phyloP scores from a whole-genome alignment of 2,113 vertebrate species.

The Himantopus leucocephalus region DNA sequence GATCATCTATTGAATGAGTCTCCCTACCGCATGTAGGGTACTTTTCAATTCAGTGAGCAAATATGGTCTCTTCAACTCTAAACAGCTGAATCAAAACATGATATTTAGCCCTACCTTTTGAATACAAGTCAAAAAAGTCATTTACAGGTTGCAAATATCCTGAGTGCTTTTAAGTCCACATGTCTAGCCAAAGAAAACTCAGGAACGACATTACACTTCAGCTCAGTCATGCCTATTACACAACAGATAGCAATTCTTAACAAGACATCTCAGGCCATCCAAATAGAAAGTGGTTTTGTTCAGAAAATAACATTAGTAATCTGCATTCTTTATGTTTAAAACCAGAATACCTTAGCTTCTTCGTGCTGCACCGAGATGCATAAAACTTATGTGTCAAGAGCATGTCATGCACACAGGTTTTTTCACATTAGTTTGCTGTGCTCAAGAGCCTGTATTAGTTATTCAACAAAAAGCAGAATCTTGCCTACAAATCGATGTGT shows the following conservation, averaged over 20 bases:
- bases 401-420: background rate
- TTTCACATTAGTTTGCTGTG: background rate
- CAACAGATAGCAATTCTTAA: background rate
- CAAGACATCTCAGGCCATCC: background rate
- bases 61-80: background rate
- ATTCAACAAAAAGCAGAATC: background rate
- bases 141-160: background rate
- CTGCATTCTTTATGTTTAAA: background rate
- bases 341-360: background rate
- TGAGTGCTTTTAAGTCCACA: background rate
- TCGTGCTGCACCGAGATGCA: background rate
- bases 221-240: background rate
- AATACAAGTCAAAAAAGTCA: background rate
- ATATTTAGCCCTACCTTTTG: background rate
- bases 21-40: background rate
- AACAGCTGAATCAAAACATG: background rate
- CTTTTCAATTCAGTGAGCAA: background rate
- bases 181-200: background rate
- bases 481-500: background rate
- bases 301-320: background rate
- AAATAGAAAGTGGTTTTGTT: background rate
- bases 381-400: fast-evolving
- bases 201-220: background rate
- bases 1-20: background rate
- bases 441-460: background rate